phyloP scores from a whole-genome alignment of 2,888 invertebrate species.

The Drosophila testacea region DNA sequence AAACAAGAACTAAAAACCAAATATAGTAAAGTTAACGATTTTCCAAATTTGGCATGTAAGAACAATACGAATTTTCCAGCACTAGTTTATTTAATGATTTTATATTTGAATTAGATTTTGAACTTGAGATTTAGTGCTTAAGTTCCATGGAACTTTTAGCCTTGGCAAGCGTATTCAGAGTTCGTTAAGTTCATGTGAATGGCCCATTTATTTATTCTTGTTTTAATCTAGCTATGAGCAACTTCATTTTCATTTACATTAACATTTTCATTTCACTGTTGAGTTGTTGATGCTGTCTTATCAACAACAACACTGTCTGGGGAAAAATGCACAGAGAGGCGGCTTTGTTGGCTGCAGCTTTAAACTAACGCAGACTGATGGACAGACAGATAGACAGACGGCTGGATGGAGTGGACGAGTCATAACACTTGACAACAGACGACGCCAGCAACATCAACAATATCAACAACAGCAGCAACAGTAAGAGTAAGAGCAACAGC shows the following conservation, averaged over 20 bases:
- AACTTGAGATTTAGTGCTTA: neutral
- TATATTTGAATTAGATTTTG: conserved; percentile 17
- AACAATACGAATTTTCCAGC: conserved; percentile 16
- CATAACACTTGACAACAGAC: conserved; percentile 76
- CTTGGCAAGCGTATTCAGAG: conserved; percentile 15
- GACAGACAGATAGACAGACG: neutral
- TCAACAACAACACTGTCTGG: conserved; percentile 58
- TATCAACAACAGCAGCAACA: conserved; percentile 52
- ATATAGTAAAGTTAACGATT: conserved; percentile 10
- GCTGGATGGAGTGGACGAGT: conserved; percentile 60
- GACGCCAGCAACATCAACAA: conserved; percentile 43
- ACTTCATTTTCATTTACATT: conserved; percentile 31
- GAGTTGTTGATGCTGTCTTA: conserved; percentile 51
- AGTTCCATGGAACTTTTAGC: conserved; percentile 5
- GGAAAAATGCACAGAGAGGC: conserved; percentile 58
- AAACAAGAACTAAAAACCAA: conserved; percentile 3
- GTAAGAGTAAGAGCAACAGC: conserved; percentile 40
- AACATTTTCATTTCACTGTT: conserved; percentile 41
- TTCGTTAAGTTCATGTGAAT: conserved; percentile 17
- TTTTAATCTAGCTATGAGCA: conserved; percentile 37
- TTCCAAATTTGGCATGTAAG: conserved; percentile 7
- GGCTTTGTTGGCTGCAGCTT: conserved; percentile 64
- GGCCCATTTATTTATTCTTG: conserved; percentile 30
- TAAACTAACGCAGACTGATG: conserved; percentile 47
- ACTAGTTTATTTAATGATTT: conserved; percentile 7